These are phyloP conservation scores for Drosophila seclusa DNA, from an alignment of 2,888 invertebrate genomes.

Conservation along the genomic window DNA sequence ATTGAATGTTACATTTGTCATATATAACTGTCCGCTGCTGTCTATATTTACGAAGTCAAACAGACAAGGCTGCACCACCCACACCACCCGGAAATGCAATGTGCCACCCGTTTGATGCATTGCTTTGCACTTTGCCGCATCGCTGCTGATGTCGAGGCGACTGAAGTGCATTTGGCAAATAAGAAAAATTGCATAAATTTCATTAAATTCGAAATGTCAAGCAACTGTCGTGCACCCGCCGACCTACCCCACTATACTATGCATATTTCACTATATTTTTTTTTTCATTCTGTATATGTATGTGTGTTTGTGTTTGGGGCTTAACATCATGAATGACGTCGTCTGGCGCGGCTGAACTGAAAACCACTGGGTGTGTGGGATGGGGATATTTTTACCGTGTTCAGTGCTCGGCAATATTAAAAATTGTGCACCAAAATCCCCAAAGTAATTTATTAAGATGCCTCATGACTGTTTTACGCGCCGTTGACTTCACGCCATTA, in stretches of 20 bases:
- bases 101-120: constrained; percentile 73
- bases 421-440: constrained; percentile 83
- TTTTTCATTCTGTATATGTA: background rate
- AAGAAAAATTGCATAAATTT: constrained; percentile 82
- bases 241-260: constrained; percentile 27
- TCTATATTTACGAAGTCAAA: constrained; percentile 39
- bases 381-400: constrained; percentile 16
- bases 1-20: constrained; percentile 42
- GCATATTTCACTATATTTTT: constrained; percentile 23
- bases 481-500: constrained; percentile 83
- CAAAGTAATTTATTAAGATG: constrained; percentile 85
- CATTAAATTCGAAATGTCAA: constrained; percentile 80
- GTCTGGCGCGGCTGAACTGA: constrained; percentile 42
- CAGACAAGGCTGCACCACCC: constrained; percentile 16
- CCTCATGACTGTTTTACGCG: constrained; percentile 83
- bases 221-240: constrained; percentile 65
- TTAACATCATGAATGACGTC: constrained; percentile 48
- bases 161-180: constrained; percentile 78
- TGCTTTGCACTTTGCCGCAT: constrained; percentile 69
- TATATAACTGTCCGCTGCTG: constrained; percentile 41
- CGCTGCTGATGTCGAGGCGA: constrained; percentile 43
- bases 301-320: constrained; percentile 25
- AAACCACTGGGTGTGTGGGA: constrained; percentile 26
- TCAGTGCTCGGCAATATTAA: constrained; percentile 74
- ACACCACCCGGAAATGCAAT: constrained; percentile 8